phyloP scores from a whole-genome alignment of 2,797 vertebrate genomes.

The Darevskia mixta region DNA sequence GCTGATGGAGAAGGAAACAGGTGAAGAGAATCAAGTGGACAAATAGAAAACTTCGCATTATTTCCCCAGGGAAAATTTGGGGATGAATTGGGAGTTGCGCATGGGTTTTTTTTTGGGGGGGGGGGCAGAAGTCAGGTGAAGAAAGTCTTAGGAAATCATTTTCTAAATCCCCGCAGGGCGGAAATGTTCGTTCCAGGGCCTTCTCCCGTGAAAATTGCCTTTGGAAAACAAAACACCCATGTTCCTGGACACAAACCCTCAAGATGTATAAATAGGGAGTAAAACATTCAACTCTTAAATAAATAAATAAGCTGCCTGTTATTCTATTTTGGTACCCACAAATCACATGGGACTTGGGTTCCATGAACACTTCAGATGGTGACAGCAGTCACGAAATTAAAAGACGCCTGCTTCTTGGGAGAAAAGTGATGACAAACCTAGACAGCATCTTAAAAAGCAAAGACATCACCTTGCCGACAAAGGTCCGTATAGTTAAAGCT shows the following conservation, averaged over 20 bases:
- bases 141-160: neutral
- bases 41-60: neutral
- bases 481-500: no score
- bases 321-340: no score
- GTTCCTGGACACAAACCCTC: neutral
- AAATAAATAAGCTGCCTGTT: no score
- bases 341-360: no score
- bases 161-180: neutral
- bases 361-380: no score
- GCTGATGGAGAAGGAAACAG: constrained; percentile 65
- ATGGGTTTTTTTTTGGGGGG: neutral
- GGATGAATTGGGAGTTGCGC: neutral
- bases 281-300: neutral
- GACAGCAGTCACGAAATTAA: no score
- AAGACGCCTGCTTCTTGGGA: no score
- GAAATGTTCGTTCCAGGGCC: neutral
- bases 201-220: neutral
- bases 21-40: accelerated
- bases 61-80: neutral
- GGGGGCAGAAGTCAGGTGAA: no score
- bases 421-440: no score
- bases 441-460: no score
- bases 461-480: no score
- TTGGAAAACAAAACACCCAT: neutral
- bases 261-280: neutral